Conservation (phyloP, 2,888 invertebrate species). For the Cinara cedri region DNA sequence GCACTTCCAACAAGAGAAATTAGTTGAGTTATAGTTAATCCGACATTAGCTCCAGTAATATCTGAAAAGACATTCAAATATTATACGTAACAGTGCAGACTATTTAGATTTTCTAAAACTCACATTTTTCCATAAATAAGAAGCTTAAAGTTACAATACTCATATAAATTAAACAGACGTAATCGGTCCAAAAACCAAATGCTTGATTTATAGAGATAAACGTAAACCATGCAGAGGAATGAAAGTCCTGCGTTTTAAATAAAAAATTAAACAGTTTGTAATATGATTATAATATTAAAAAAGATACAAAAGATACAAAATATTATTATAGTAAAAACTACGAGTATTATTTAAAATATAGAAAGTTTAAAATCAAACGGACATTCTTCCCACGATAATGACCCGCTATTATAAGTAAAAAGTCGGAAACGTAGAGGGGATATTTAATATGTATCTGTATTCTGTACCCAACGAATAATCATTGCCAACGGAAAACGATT, state of each 20-base stretch:
- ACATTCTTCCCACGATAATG: too few species aligned
- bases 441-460: too few species aligned
- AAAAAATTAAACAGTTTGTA: not conserved
- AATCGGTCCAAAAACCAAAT: conserved; percentile 91
- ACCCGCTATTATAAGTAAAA: too few species aligned
- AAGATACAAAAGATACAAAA: too few species aligned
- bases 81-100: not conserved
- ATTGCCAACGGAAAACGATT: too few species aligned
- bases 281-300: too few species aligned
- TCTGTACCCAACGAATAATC: too few species aligned
- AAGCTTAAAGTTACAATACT: conserved; percentile 84
- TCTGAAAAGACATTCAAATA: conserved; percentile 9
- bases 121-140: conserved; percentile 66
- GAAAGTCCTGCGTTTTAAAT: conserved; percentile 55
- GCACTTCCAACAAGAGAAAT: conserved; percentile 79
- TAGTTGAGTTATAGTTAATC: conserved; percentile 79
- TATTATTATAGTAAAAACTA: too few species aligned
- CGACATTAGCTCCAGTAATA: conserved; percentile 72
- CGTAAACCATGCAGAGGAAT: conserved; percentile 84
- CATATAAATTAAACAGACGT: conserved; percentile 86
- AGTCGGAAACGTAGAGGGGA: too few species aligned
- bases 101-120: not conserved
- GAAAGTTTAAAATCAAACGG: too few species aligned
- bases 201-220: conserved; percentile 89
- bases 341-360: too few species aligned